phyloP scores from a whole-genome alignment of 2,888 invertebrate species.

The Abrostola triplasia region DNA sequence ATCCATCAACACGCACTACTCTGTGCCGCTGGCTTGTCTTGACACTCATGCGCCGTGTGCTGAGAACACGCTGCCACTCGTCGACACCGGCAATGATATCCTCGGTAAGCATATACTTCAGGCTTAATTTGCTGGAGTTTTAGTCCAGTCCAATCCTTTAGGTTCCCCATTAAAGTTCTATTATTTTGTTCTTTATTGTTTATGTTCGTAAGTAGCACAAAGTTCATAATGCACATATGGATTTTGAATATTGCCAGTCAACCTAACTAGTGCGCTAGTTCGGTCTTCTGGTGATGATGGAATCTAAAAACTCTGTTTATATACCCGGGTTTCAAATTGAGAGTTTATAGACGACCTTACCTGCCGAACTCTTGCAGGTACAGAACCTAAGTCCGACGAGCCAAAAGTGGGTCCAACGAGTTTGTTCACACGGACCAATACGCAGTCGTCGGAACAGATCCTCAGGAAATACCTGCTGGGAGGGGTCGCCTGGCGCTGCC shows the following conservation, averaged over 20 bases:
- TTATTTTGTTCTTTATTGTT: too few species aligned
- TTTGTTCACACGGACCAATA: slow-evolving; percentile 73
- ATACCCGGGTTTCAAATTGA: too few species aligned
- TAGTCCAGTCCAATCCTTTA: too few species aligned
- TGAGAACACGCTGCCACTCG: slow-evolving; percentile 32
- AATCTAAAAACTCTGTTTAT: too few species aligned
- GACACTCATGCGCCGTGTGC: slow-evolving; percentile 49
- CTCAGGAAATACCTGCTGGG: slow-evolving; percentile 87
- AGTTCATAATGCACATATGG: too few species aligned
- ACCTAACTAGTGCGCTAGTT: too few species aligned
- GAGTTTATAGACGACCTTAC: neutral
- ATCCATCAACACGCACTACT: slow-evolving; percentile 76
- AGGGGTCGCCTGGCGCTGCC: slow-evolving; percentile 89
- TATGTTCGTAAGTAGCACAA: too few species aligned
- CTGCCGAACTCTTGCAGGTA: slow-evolving; percentile 8
- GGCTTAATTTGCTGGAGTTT: too few species aligned
- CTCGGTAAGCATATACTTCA: slow-evolving; percentile 34
- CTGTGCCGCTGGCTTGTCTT: slow-evolving; percentile 59
- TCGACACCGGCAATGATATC: slow-evolving; percentile 25
- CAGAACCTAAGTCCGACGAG: slow-evolving; percentile 64
- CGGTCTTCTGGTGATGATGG: too few species aligned
- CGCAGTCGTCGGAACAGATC: slow-evolving; percentile 73
- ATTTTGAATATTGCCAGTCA: too few species aligned
- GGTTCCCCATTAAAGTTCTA: too few species aligned
- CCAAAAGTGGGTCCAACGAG: slow-evolving; percentile 64